phyloP scores from a whole-genome alignment of 2,888 invertebrate genomes.

The Crioceris asparagi region DNA sequence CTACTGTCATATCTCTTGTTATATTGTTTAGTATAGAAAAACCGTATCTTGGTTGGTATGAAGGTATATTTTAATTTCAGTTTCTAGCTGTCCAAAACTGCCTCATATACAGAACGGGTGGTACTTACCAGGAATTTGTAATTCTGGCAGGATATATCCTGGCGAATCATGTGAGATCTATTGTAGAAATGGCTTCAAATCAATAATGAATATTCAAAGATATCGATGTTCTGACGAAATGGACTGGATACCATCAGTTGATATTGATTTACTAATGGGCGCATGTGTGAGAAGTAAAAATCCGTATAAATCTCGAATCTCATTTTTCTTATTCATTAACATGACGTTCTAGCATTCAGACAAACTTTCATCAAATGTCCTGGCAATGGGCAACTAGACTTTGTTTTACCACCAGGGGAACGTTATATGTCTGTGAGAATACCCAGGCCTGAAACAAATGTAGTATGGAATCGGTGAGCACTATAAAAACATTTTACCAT shows the following conservation, averaged over 20 bases:
- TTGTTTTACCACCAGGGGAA: constrained; percentile 43
- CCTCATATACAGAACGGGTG: constrained; percentile 40
- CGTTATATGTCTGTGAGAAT: constrained; percentile 41
- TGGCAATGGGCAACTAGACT: constrained; percentile 42
- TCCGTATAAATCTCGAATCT: constrained; percentile 1
- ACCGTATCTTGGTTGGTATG: not conserved
- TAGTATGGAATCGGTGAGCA: constrained; percentile 42
- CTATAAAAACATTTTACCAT: too few species aligned
- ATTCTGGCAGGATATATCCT: constrained; percentile 37
- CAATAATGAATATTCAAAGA: constrained; percentile 22
- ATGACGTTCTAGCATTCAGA: constrained; percentile 35
- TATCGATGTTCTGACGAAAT: constrained; percentile 26
- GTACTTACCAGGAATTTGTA: constrained; percentile 43
- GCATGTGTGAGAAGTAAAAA: constrained; percentile 28
- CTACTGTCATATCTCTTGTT: too few species aligned
- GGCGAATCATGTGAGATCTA: constrained; percentile 41
- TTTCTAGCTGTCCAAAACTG: constrained; percentile 40
- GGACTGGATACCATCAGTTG: constrained; percentile 25
- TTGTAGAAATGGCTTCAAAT: constrained; percentile 40
- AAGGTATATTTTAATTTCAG: constrained; percentile 25
- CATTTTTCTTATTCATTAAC: too few species aligned
- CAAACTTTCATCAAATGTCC: constrained; percentile 55
- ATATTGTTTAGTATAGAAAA: not conserved
- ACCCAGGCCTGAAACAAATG: constrained; percentile 50
- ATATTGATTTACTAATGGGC: constrained; percentile 17